Percentiles rank a stretch among this genome's conserved stretches.
phyloP scores from a whole-genome alignment of 2,888 invertebrate species.

The Macaria notata region DNA sequence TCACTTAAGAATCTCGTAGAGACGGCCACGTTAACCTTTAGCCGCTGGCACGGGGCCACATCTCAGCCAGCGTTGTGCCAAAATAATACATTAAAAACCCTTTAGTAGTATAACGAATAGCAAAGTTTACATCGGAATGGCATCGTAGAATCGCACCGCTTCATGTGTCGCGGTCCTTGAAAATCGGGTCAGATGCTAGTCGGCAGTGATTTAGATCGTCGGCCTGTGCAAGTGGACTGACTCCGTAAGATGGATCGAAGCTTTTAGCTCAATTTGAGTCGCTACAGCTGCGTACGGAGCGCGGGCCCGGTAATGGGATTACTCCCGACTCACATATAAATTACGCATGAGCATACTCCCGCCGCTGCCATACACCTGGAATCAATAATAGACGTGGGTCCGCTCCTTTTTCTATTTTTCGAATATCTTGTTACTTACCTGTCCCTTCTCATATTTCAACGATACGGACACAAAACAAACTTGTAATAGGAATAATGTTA shows the following conservation, averaged over 20 bases:
- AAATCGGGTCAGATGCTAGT: constrained; percentile 63
- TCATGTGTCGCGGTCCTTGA: constrained; percentile 50
- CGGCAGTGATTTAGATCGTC: constrained; percentile 65
- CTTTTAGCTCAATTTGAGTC: constrained; percentile 74
- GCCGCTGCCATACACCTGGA: constrained; percentile 30
- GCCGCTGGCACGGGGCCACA: constrained; percentile 68
- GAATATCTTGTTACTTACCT: constrained; percentile 34
- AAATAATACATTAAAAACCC: constrained; percentile 76
- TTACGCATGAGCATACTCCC: constrained; percentile 53
- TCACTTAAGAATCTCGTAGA: constrained; percentile 71
- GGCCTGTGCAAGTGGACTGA: constrained; percentile 70
- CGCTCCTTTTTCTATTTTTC: constrained; percentile 31
- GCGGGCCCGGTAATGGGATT: constrained; percentile 56
- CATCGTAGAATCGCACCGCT: constrained; percentile 47
- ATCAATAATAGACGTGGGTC: constrained; percentile 36
- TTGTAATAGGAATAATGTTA: constrained; percentile 24
- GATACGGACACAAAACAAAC: constrained; percentile 30
- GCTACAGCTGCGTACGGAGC: constrained; percentile 60
- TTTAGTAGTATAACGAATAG: constrained; percentile 62
- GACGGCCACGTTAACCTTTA: constrained; percentile 71
- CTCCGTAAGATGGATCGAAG: constrained; percentile 73
- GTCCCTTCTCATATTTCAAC: constrained; percentile 34
- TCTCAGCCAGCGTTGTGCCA: constrained; percentile 64
- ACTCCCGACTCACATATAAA: constrained; percentile 57
- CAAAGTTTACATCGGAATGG: constrained; percentile 56